Conservation (phyloP, 37 sponge, comb jelly and placozoan species). For the Oopsacas minuta region DNA sequence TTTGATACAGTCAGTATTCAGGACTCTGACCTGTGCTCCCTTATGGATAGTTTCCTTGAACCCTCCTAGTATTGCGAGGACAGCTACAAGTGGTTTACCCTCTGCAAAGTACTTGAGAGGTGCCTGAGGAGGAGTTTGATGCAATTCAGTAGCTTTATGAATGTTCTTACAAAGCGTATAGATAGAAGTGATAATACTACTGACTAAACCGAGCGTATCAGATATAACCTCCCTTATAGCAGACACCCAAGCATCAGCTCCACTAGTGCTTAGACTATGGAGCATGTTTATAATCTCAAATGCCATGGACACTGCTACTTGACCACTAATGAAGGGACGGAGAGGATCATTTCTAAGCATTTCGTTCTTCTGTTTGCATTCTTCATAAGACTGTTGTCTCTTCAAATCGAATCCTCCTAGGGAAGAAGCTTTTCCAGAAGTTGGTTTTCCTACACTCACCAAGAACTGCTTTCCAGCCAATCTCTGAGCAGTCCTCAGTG, state of each 20-base stretch:
- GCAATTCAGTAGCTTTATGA: slow-evolving; percentile 21
- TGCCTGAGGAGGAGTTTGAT: slow-evolving; percentile 25
- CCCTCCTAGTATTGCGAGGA: slow-evolving; percentile 81
- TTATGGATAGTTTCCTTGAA: slow-evolving; percentile 69
- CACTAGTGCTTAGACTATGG: slow-evolving; percentile 52
- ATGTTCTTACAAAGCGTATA: slow-evolving; percentile 19
- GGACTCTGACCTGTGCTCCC: slow-evolving; percentile 54
- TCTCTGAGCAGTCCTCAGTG: slow-evolving; percentile 48
- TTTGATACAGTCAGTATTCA: slow-evolving; percentile 30
- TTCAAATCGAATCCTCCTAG: slow-evolving; percentile 40
- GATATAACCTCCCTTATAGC: slow-evolving; percentile 64
- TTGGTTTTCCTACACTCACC: slow-evolving; percentile 68
- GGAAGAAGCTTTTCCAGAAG: slow-evolving; percentile 24
- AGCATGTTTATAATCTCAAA: slow-evolving; percentile 78
- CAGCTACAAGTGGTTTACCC: slow-evolving; percentile 48
- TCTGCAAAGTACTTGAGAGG: slow-evolving; percentile 44
- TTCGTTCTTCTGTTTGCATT: slow-evolving; percentile 77
- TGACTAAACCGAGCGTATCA: neutral
- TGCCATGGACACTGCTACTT: slow-evolving; percentile 79
- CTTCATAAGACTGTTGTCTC: slow-evolving; percentile 52
- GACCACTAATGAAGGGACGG: slow-evolving; percentile 87
- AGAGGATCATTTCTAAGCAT: slow-evolving; percentile 61
- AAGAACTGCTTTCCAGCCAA: slow-evolving; percentile 75
- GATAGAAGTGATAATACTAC: neutral
- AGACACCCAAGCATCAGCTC: slow-evolving; percentile 63